phyloP scores from a whole-genome alignment of 23 tunicate genomes.

The Oikopleura vanhoeffeni region DNA sequence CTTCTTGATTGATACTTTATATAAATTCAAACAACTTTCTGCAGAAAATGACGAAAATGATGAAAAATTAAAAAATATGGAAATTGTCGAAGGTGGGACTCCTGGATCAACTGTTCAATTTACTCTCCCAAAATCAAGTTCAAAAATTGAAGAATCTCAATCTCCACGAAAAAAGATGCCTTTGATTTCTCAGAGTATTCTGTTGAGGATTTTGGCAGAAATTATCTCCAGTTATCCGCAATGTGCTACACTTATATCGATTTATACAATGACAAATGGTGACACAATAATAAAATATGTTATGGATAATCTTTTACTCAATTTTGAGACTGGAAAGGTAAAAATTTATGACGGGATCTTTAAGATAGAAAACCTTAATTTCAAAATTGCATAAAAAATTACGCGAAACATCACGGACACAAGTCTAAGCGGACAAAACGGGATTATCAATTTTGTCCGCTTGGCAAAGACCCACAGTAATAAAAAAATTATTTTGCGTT shows the following conservation, averaged over 20 bases:
- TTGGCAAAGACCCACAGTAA: no score
- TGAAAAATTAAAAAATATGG: not conserved
- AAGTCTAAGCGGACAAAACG: no score
- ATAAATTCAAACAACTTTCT: no score
- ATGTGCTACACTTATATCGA: conserved; percentile 35
- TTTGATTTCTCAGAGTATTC: conserved; percentile 46
- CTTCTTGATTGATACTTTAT: no score
- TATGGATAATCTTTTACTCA: not conserved
- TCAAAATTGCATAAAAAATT: no score
- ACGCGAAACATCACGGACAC: no score
- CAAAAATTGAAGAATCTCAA: not conserved
- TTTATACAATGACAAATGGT: conserved; percentile 22
- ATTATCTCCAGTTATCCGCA: conserved; percentile 54
- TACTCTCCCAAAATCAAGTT: conserved; percentile 32
- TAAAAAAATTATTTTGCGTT: no score
- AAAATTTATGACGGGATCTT: no score
- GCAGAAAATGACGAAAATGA: no score
- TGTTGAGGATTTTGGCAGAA: conserved; percentile 72
- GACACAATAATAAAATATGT: not conserved
- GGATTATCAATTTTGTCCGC: no score
- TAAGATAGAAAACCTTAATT: no score
- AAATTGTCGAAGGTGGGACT: conserved; percentile 45
- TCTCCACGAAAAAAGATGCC: not conserved
- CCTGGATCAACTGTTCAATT: conserved; percentile 22
- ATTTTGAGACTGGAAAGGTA: no score